phyloP scores from a whole-genome alignment of 2,797 vertebrate species.

The Sebastes reedi region DNA sequence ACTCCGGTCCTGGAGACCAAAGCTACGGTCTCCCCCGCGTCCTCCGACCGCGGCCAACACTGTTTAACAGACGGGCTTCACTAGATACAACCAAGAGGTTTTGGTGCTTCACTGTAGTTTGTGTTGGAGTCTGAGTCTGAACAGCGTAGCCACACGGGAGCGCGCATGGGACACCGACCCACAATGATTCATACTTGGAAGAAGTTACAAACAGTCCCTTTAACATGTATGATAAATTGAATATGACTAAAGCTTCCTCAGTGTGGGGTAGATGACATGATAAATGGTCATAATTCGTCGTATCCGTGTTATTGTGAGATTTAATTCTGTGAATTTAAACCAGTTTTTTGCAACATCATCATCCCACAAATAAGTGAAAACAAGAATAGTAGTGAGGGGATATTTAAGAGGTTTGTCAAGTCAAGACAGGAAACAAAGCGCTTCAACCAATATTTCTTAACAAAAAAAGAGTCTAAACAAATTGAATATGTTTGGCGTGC shows the following conservation, averaged over 20 bases:
- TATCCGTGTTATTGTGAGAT: neutral
- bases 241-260: conserved; percentile 2
- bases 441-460: conserved; percentile 3
- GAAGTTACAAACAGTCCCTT: no score
- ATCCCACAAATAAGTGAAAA: neutral
- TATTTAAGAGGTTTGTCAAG: conserved; percentile 7
- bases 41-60: no score
- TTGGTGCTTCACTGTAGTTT: no score
- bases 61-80: no score
- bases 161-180: no score
- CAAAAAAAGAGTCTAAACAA: neutral
- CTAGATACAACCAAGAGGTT: no score
- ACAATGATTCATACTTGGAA: no score
- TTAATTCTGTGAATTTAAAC: conserved; percentile 5
- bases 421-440: neutral
- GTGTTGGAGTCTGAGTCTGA: no score
- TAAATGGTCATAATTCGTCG: neutral
- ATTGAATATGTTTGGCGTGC: neutral
- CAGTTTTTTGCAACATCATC: neutral
- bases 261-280: neutral
- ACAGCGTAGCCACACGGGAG: no score
- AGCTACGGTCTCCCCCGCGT: no score
- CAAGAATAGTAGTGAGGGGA: neutral
- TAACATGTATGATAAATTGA: neutral
- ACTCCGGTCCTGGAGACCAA: no score